Evolutionary conservation across 2,113 vertebrate species (phyloP).

Genomic region (Halcyon senegalensis): DNA sequence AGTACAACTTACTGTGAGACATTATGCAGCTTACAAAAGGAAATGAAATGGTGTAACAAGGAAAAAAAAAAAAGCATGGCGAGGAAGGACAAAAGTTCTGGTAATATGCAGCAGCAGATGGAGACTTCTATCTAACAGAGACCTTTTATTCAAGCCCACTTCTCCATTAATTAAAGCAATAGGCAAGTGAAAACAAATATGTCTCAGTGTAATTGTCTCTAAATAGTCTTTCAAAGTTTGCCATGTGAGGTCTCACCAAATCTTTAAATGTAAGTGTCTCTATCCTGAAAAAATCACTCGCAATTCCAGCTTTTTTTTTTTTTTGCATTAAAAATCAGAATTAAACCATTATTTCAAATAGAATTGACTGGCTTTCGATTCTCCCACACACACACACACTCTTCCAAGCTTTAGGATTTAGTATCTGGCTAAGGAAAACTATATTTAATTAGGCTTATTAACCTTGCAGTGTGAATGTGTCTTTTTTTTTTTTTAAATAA

Average conservation of each 20-base stretch:
- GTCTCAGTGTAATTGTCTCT: neutral
- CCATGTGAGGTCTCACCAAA: conserved; percentile 8
- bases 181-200: conserved; percentile 56
- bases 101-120: conserved; percentile 51
- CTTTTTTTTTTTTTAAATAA: conserved; percentile 59
- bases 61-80: neutral
- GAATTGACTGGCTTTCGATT: conserved; percentile 20
- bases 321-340: conserved; percentile 8
- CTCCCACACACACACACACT: neutral
- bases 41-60: conserved; percentile 1
- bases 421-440: conserved; percentile 65
- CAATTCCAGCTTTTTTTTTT: neutral
- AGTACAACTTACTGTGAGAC: neutral
- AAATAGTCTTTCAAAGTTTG: conserved; percentile 49
- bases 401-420: conserved; percentile 53
- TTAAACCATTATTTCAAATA: conserved; percentile 43
- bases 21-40: neutral
- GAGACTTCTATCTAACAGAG: conserved; percentile 39
- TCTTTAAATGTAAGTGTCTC: neutral
- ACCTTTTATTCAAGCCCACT: conserved; percentile 44
- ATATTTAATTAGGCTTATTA: conserved; percentile 73
- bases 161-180: conserved; percentile 55
- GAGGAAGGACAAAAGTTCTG: conserved; percentile 53
- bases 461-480: conserved; percentile 70
- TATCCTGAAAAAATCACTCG: conserved; percentile 14